Base-by-base conservation (phyloP, 2,888 invertebrate species). In the Achlya flavicornis region DNA sequence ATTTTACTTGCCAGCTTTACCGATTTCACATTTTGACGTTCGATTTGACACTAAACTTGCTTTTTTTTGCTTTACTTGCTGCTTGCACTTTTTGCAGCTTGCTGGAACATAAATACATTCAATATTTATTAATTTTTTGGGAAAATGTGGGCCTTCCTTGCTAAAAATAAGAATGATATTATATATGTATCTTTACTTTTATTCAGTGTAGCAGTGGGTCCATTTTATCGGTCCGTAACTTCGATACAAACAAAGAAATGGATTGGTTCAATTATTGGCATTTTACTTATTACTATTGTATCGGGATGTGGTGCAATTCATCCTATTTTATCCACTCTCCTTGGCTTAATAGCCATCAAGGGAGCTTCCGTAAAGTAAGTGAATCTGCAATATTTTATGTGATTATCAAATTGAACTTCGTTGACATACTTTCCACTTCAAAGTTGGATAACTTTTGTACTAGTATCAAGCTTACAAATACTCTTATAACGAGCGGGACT, bases 111-210 rank as follows among this genome's bases (percentile, higher is more conserved):
- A 26, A 26, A n/a, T n/a, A n/a, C n/a, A n/a, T n/a, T n/a, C n/a
- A n/a, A 26, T 26, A 1, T 26, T 26, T 26, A 26, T 26, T 59
- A n/a, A 57, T 57, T 32, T n/a, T 4, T 14, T 3, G 1, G 4
- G 32, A 78, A 78, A 73, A 91, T 93, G 91, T 78, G 81, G 70
- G 68, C 87, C 3, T 91, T 93, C 74, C 48, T 93, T 60, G 81
- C 78, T 61, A 97, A 97, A 95, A 95, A 95, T 81, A 89, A 94
- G 78, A 96, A 97, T 83, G 97, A 97, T 89, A 91, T 97, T 63
- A 93, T 97, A 76, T 97, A 97, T 86, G 92, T 97, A 63, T 83
- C 92, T 14, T 89, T 97, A 61, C 88, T 97, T 68, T 81, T 97
- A 62, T 92, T 95, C 62, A 96, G 96, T 81, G 95, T 97, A 66